phyloP scores from a whole-genome alignment of 1,140 invertebrate species.

The Nebria ingens region DNA sequence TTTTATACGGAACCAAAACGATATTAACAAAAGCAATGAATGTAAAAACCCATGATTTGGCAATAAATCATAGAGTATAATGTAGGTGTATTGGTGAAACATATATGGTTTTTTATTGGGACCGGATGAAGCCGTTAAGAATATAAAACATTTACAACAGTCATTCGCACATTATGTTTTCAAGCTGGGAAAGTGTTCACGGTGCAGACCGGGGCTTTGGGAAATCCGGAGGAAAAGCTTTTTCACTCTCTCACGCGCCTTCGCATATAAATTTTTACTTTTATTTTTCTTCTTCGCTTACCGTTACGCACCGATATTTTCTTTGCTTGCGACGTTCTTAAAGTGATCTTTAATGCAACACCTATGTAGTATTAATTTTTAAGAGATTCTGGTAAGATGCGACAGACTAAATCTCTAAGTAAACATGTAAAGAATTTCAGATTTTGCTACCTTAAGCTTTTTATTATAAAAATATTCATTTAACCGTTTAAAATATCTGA shows the following conservation, averaged over 20 bases:
- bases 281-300: neutral
- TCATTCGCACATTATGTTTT: constrained; percentile 3
- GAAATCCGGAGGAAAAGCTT: neutral
- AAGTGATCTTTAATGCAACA: neutral
- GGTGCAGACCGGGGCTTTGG: neutral
- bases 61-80: no score
- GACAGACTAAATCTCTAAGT: neutral
- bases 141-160: constrained; percentile 4
- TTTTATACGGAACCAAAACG: no score
- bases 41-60: no score
- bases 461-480: no score
- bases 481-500: no score
- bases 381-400: neutral
- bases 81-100: neutral
- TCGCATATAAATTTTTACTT: constrained; percentile 7
- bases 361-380: neutral
- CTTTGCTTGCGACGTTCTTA: neutral
- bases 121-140: neutral
- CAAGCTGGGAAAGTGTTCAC: neutral
- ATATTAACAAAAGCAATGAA: no score
- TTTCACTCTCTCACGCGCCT: neutral
- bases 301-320: neutral
- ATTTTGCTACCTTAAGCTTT: no score
- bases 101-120: neutral
- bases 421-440: neutral